Evolutionary conservation across 2,113 vertebrate species (phyloP).

Genomic region (Scophthalmus maximus): DNA sequence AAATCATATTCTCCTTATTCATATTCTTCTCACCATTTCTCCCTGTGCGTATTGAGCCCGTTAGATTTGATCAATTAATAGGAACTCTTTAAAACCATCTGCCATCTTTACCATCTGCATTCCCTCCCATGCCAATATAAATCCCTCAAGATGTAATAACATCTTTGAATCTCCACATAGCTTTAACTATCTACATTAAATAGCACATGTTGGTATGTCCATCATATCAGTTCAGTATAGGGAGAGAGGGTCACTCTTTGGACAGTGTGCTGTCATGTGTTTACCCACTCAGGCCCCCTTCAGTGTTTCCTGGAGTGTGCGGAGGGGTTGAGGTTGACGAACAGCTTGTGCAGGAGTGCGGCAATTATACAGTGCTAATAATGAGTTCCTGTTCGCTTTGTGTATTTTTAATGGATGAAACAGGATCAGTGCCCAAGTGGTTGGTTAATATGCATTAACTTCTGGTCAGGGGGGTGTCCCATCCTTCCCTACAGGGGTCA

Average conservation of each 20-base stretch:
- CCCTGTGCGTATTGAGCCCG: constrained; percentile 20
- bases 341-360: constrained; percentile 17
- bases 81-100: constrained; percentile 22
- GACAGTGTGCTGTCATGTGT: constrained; percentile 1
- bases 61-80: constrained; percentile 53
- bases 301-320: not conserved
- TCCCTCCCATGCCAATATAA: constrained; percentile 7
- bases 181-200: constrained; percentile 10
- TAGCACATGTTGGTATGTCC: constrained; percentile 10
- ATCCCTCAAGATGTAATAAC: constrained; percentile 26
- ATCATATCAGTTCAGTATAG: constrained; percentile 17
- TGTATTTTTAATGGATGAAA: constrained; percentile 26
- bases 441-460: constrained; percentile 43
- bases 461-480: constrained; percentile 6
- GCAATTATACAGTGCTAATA: constrained; percentile 30
- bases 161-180: constrained; percentile 3
- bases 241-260: constrained; percentile 9
- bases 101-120: constrained; percentile 11
- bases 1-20: constrained; percentile 31
- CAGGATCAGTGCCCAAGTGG: not conserved
- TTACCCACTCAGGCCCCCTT: constrained; percentile 14
- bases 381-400: constrained; percentile 40
- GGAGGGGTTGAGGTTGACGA: not conserved
- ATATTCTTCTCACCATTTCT: constrained; percentile 33
- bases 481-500: constrained; percentile 18